These are phyloP conservation scores for Caerostris darwini DNA, from an alignment of 1,140 invertebrate genomes.

Conservation along the genomic window DNA sequence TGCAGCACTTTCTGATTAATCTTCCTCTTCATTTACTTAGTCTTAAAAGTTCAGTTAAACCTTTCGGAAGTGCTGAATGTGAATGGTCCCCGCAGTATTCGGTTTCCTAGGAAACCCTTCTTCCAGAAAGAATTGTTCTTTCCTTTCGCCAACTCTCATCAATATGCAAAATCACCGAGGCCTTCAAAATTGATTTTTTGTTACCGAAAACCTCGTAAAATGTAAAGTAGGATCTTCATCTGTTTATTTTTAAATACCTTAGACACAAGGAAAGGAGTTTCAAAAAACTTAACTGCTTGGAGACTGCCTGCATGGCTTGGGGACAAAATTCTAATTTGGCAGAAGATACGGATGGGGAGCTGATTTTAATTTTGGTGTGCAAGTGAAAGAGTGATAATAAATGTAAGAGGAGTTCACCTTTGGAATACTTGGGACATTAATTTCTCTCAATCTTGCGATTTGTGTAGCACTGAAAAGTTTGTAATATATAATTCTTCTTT, in stretches of 20 bases:
- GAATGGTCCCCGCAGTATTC: background rate
- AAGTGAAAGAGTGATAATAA: too few relatives aligned
- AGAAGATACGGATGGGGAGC: too few relatives aligned
- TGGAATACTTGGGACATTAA: too few relatives aligned
- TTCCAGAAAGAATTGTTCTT: background rate
- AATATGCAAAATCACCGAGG: background rate
- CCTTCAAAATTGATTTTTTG: background rate
- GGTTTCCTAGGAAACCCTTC: background rate
- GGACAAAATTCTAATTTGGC: background rate
- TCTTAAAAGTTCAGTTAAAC: too few relatives aligned
- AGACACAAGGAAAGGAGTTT: background rate
- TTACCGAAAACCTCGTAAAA: background rate
- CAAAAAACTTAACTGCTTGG: background rate
- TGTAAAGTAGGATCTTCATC: background rate
- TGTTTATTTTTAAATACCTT: background rate
- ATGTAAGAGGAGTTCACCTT: too few relatives aligned
- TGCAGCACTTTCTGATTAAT: background rate
- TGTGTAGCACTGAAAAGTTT: too few relatives aligned
- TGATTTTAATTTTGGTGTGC: too few relatives aligned
- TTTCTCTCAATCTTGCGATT: too few relatives aligned
- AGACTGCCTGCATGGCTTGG: background rate
- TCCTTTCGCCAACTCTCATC: background rate
- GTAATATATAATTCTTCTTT: too few relatives aligned
- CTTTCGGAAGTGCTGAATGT: background rate
- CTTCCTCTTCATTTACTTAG: background rate